phyloP scores from a whole-genome alignment of 2,888 invertebrate species.

The Brenthis hecate region DNA sequence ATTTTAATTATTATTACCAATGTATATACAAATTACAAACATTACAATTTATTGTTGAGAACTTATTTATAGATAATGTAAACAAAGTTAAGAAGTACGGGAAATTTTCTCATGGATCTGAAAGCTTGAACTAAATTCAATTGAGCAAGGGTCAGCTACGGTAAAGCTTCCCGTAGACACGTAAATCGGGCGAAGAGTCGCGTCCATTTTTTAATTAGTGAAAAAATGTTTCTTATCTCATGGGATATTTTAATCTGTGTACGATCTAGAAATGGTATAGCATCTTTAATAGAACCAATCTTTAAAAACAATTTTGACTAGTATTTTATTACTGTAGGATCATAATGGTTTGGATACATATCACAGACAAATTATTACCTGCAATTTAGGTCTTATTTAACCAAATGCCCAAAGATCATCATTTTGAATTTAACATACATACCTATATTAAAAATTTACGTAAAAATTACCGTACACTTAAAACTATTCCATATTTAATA shows the following conservation, averaged over 20 bases:
- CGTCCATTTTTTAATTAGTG: no score
- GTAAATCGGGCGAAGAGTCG: no score
- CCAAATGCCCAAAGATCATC: slow-evolving; percentile 5
- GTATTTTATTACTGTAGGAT: slow-evolving; percentile 12
- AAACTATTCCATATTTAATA: background rate
- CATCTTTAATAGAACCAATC: slow-evolving; percentile 2
- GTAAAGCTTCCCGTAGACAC: no score
- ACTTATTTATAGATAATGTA: no score
- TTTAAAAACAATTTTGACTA: slow-evolving; percentile 34
- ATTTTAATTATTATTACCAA: no score
- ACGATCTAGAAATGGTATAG: slow-evolving; percentile 10
- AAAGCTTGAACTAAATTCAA: no score
- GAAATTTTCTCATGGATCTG: no score
- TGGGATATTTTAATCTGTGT: background rate
- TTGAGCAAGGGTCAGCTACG: no score
- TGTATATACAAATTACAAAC: no score
- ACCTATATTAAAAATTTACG: background rate
- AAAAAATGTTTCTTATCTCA: no score
- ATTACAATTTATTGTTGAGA: no score
- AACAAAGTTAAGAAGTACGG: no score
- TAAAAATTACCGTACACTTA: slow-evolving; percentile 5
- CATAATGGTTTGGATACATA: slow-evolving; percentile 30
- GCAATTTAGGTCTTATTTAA: slow-evolving; percentile 3
- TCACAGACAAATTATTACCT: slow-evolving; percentile 27
- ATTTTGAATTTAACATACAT: background rate